Evolutionary conservation across 2,888 invertebrate species (phyloP).

Genomic region (Lycocerus yunnanus): DNA sequence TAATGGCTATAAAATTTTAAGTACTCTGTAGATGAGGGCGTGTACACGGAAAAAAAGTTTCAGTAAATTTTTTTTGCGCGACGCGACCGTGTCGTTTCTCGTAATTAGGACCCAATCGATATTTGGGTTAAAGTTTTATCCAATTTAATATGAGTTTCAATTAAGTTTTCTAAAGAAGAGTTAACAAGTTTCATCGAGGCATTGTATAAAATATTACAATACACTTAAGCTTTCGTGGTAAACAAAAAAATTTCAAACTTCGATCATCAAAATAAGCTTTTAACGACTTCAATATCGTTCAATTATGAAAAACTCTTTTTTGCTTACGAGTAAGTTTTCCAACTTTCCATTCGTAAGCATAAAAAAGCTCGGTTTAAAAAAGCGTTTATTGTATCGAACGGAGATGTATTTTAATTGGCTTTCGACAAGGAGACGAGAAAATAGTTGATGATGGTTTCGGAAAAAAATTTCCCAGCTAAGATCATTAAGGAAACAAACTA

Average conservation of each 20-base stretch:
- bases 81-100: background rate
- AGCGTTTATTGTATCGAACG: background rate
- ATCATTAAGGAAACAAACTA: constrained; percentile 17
- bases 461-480: constrained; percentile 6
- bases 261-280: background rate
- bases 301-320: background rate
- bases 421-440: constrained; percentile 9
- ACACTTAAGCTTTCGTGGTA: background rate
- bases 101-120: background rate
- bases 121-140: background rate
- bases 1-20: background rate
- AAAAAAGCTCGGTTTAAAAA: background rate
- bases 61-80: background rate
- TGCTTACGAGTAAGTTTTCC: background rate
- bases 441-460: background rate
- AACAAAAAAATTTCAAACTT: background rate
- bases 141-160: background rate
- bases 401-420: constrained; percentile 8
- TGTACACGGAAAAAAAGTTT: background rate
- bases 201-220: background rate
- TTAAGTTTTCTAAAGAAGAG: background rate
- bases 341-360: background rate
- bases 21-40: background rate
- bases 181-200: background rate
- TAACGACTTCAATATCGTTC: background rate